Conservation (phyloP, 2,888 invertebrate genomes). For the Chloroclysta siterata region DNA sequence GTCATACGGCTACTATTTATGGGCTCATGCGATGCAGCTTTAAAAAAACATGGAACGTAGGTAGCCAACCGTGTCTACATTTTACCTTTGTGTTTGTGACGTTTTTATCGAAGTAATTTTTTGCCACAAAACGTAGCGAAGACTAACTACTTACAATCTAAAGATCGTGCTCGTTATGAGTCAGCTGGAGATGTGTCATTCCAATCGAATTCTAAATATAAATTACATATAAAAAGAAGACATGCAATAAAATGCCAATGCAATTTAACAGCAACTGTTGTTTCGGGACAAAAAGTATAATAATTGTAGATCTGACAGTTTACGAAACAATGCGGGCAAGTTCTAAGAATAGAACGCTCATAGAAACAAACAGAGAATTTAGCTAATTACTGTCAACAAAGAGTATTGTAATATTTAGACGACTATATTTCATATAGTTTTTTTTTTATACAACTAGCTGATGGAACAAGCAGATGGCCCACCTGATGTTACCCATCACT, state of each 20-base stretch:
- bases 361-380: too few species aligned
- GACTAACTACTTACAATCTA: conserved; percentile 2
- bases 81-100: not conserved
- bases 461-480: too few species aligned
- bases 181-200: conserved; percentile 19
- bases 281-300: conserved; percentile 15
- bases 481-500: too few species aligned
- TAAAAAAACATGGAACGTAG: not conserved
- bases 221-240: conserved; percentile 8
- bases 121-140: conserved; percentile 1
- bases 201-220: conserved; percentile 1
- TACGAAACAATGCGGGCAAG: conserved; percentile 2
- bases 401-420: too few species aligned
- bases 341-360: conserved; percentile 5
- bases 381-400: too few species aligned
- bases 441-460: too few species aligned
- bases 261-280: conserved; percentile 1
- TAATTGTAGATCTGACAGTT: conserved; percentile 11
- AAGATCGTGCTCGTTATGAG: conserved; percentile 18
- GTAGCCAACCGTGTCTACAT: not conserved
- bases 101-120: not conserved
- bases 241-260: conserved; percentile 10
- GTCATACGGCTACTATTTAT: conserved; percentile 6
- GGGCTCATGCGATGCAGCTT: not conserved
- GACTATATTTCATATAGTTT: too few species aligned